A percentile compares a stretch with the other conserved stretches of the same genome.
Conservation (phyloP, 1,140 invertebrate genomes). For the Zaprionus kolodkinae region DNA sequence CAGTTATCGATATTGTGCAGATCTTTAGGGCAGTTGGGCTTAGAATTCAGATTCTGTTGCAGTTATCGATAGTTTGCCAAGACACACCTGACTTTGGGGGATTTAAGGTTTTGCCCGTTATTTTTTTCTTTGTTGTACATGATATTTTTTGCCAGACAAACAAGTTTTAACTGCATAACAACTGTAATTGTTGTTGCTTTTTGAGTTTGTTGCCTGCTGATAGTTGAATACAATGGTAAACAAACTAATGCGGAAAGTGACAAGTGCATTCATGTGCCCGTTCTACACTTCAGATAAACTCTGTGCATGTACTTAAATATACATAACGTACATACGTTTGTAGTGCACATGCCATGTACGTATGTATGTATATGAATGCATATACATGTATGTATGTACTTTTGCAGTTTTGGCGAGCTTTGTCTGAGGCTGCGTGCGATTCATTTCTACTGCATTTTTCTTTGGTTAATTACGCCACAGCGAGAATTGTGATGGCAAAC, state of each 20-base stretch:
- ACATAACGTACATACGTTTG: too few species aligned
- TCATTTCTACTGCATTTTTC: slow-evolving; percentile 53
- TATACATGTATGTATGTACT: neutral
- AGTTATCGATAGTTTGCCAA: slow-evolving; percentile 16
- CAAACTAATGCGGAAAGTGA: slow-evolving; percentile 31
- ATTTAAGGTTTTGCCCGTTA: slow-evolving; percentile 14
- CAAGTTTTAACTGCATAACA: slow-evolving; percentile 31
- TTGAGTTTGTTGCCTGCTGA: slow-evolving; percentile 15
- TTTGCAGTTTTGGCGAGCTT: slow-evolving; percentile 16
- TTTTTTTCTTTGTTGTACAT: slow-evolving; percentile 3
- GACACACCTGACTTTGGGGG: neutral
- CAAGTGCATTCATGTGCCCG: slow-evolving; percentile 35
- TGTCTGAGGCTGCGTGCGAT: slow-evolving; percentile 53
- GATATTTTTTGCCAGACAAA: slow-evolving; percentile 26
- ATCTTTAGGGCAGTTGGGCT: neutral
- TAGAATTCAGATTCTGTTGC: neutral
- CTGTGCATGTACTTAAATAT: neutral
- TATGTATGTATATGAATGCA: slow-evolving; percentile 6
- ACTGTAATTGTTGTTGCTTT: slow-evolving; percentile 28
- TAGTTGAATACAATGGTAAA: slow-evolving; percentile 25
- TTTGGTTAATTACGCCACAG: slow-evolving; percentile 71
- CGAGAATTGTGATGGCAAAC: slow-evolving; percentile 34
- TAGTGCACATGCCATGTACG: neutral
- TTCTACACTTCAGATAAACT: slow-evolving; percentile 26
- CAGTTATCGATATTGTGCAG: too few species aligned